Evolutionary conservation across 2,113 vertebrate genomes (phyloP).

Genomic region (Agapornis roseicollis): DNA sequence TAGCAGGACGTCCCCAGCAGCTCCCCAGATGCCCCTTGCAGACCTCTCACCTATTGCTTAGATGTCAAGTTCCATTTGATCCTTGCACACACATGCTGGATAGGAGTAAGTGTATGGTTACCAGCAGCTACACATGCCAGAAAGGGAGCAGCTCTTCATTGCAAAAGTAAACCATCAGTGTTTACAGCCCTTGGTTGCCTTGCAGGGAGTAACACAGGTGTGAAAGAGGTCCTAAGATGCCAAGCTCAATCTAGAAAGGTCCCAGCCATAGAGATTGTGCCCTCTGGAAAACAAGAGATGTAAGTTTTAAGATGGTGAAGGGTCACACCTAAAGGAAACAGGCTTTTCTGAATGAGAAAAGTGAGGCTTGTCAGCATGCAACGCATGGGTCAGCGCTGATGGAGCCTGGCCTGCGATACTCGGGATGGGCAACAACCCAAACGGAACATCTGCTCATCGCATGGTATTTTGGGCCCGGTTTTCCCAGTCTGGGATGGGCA

Average conservation of each 20-base stretch:
- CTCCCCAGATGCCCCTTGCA: background rate
- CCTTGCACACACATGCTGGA: rapidly evolving
- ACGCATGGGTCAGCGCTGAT: background rate
- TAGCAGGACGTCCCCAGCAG: background rate
- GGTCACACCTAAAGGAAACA: background rate
- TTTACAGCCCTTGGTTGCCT: background rate
- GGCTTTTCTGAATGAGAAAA: background rate
- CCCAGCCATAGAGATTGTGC: background rate
- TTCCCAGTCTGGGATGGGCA: background rate
- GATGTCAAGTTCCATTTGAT: background rate
- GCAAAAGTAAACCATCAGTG: background rate
- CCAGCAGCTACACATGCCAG: background rate
- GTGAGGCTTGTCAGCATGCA: background rate
- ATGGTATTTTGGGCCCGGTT: background rate
- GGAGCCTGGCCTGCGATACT: background rate
- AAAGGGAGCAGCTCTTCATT: background rate
- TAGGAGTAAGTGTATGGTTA: background rate
- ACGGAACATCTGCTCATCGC: background rate
- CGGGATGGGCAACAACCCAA: background rate
- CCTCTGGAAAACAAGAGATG: background rate
- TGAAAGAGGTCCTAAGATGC: background rate
- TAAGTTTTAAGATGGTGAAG: background rate
- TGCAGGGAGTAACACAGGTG: background rate
- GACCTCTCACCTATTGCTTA: background rate
- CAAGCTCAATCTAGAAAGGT: background rate